Evolutionary conservation across 2,888 invertebrate species (phyloP).

Genomic region (Cheiracanthium punctorium): DNA sequence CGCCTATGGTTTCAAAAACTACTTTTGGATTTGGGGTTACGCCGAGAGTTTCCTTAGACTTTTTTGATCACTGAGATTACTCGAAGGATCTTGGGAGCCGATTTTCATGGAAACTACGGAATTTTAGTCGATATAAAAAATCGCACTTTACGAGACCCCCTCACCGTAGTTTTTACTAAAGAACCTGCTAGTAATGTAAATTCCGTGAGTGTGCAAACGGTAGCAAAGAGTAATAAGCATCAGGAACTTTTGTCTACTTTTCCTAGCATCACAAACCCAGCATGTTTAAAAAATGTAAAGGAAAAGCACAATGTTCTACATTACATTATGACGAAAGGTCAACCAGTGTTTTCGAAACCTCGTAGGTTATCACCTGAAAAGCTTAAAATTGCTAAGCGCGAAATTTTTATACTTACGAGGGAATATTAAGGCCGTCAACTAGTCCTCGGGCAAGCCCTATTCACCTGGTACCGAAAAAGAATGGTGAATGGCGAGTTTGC

Average conservation of each 20-base stretch:
- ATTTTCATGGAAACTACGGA: constrained; percentile 35
- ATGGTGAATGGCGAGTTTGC: neutral
- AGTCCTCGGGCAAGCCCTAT: constrained; percentile 48
- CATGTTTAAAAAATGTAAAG: neutral
- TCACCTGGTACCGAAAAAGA: constrained; percentile 34
- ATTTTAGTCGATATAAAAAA: constrained; percentile 26
- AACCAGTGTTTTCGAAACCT: constrained; percentile 23
- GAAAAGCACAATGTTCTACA: neutral
- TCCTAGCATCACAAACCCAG: neutral
- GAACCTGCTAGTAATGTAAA: neutral
- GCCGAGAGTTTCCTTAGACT: too few relatives aligned
- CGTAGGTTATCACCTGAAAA: neutral
- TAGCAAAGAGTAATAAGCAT: neutral
- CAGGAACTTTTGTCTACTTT: neutral
- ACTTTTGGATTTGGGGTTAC: too few relatives aligned
- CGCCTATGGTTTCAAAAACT: too few relatives aligned
- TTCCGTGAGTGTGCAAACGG: neutral
- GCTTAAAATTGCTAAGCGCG: neutral
- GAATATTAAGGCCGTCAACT: constrained; percentile 7
- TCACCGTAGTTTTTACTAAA: neutral
- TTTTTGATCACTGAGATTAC: constrained; percentile 70
- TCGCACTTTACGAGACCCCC: neutral
- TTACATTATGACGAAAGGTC: constrained; percentile 11
- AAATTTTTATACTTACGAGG: neutral
- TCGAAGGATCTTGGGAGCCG: constrained; percentile 67